Conservation (phyloP, 2,888 invertebrate species). For the Mamestra brassicae region DNA sequence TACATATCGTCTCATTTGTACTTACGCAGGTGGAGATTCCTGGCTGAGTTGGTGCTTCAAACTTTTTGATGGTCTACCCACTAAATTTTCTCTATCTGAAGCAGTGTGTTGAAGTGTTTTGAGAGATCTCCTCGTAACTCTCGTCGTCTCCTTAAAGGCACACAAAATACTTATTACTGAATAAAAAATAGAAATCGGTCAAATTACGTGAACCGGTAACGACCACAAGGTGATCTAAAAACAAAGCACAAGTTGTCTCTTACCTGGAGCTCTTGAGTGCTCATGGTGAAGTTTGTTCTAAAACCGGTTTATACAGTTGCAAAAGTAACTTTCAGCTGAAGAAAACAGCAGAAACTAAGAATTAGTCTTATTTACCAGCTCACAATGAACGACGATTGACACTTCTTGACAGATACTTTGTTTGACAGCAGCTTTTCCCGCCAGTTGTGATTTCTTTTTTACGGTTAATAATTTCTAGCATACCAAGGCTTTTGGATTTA, state of each 20-base stretch:
- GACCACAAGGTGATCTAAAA: background rate
- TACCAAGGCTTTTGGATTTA: conserved; percentile 11
- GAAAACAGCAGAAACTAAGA: conserved; percentile 1
- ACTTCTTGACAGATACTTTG: conserved; percentile 44
- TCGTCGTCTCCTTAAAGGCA: conserved; percentile 68
- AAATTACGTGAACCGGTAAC: conserved; percentile 2
- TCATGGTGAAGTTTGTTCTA: conserved; percentile 64
- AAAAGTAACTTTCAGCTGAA: conserved; percentile 3
- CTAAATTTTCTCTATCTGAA: conserved; percentile 94
- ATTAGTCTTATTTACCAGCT: conserved; percentile 20
- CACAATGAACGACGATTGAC: conserved; percentile 22
- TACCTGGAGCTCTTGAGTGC: conserved; percentile 69
- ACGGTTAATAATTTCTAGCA: accelerated
- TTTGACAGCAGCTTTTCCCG: conserved; percentile 39
- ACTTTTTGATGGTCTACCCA: conserved; percentile 91
- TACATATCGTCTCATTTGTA: conserved; percentile 15
- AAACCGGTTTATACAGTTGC: background rate
- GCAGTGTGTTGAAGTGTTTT: conserved; percentile 94
- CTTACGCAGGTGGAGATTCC: conserved; percentile 89
- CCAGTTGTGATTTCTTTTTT: background rate
- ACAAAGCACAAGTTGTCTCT: conserved; percentile 5
- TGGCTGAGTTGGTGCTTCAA: conserved; percentile 88
- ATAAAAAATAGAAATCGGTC: background rate
- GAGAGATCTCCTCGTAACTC: conserved; percentile 92
- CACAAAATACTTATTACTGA: background rate